phyloP scores from a whole-genome alignment of 2,797 vertebrate genomes.

The Pristis pectinata region DNA sequence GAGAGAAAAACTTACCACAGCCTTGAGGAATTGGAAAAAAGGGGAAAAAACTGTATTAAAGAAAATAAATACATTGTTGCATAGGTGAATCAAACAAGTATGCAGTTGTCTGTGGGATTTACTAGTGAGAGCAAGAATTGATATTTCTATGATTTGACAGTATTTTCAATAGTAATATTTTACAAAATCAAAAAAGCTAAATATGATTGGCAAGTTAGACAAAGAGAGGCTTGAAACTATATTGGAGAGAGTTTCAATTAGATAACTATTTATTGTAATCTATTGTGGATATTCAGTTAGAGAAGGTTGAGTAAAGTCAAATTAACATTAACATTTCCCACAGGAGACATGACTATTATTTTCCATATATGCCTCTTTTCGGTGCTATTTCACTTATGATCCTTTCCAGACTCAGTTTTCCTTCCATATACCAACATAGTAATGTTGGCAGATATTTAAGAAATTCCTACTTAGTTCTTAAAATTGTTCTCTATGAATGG shows the following conservation, averaged over 20 bases:
- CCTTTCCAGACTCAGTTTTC: background rate
- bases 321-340: background rate
- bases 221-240: background rate
- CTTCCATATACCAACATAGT: background rate
- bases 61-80: conserved; percentile 45
- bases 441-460: background rate
- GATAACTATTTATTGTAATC: background rate
- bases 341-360: no score
- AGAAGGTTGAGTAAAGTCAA: background rate
- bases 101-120: background rate
- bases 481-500: background rate
- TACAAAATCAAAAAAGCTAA: background rate
- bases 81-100: conserved; percentile 35
- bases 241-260: background rate
- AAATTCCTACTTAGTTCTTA: background rate
- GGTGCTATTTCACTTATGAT: background rate
- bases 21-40: conserved; percentile 82
- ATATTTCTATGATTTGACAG: background rate
- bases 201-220: background rate
- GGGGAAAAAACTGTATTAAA: conserved; percentile 79
- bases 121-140: background rate
- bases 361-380: background rate
- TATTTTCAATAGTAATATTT: background rate
- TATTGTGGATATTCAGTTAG: background rate
- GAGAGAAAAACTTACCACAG: conserved; percentile 87